These are phyloP conservation scores for Kryptopterus vitreolus DNA, from an alignment of 2,797 vertebrate genomes.

Conservation along the genomic window DNA sequence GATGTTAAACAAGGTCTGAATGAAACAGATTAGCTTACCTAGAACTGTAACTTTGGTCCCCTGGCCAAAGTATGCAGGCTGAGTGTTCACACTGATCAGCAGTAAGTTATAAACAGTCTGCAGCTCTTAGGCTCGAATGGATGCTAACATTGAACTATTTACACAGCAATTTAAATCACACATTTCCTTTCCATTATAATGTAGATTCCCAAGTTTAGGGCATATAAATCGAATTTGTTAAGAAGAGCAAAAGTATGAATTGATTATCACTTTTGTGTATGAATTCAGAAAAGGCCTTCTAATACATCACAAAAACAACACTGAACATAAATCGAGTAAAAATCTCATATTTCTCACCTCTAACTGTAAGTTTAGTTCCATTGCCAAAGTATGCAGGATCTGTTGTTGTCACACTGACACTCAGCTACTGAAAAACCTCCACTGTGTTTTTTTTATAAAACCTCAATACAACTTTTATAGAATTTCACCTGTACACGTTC, in stretches of 20 bases:
- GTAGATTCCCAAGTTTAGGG: not conserved
- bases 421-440: constrained; percentile 21
- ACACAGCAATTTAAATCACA: not conserved
- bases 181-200: not conserved
- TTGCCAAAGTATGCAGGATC: constrained; percentile 46
- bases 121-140: not conserved
- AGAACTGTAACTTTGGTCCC: constrained; percentile 67
- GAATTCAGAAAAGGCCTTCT: not conserved
- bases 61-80: constrained; percentile 59
- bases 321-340: not conserved
- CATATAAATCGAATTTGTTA: too few species aligned
- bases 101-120: constrained; percentile 45
- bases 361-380: constrained; percentile 64
- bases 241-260: too few species aligned
- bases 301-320: not conserved
- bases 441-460: not conserved
- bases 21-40: constrained; percentile 62
- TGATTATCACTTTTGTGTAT: not conserved
- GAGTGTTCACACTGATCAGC: constrained; percentile 62
- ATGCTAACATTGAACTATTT: not conserved
- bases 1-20: constrained; percentile 47
- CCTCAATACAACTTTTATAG: not conserved
- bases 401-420: constrained; percentile 40
- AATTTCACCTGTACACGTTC: not conserved
- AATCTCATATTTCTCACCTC: constrained; percentile 53